Evolutionary conservation across 2,113 vertebrate genomes (phyloP), one percentile per base, ranked within the genome.

Genomic region (Ahaetulla prasina): DNA sequence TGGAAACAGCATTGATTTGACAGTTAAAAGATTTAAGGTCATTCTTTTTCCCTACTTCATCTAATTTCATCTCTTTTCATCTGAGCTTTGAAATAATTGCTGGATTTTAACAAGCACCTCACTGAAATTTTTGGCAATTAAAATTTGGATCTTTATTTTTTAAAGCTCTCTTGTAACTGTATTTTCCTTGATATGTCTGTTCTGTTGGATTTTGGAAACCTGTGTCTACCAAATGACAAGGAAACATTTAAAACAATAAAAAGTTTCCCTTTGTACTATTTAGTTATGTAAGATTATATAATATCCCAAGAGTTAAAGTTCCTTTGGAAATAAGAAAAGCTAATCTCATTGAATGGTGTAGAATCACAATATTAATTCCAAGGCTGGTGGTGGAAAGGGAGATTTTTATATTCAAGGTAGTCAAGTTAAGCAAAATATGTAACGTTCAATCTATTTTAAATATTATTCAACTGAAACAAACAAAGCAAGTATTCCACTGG

Each of bases 11-110:
- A 92, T 93, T 94, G 92, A 93, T 92, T 91, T 12, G 60, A 89
- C 87, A 90, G 74, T 89, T 94, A 90, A 94, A 92, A 68, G 52
- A 89, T 88, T 95, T 84, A 92, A 55, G 20, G 85, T 1, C 10
- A 89, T 92, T 89, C 88, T 94, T 80, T 49, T 92, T 95, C 43
- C 74, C 39, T 88, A 95, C 88, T 93, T 94, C 88, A 91, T 92
- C 22, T 87, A 90, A 94, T 93, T 68, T 93, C 45, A 14, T 63
- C 30, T 85, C 30, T 0, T 0, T 16, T 94, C 95, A 95, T 53
- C 88, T 74, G 68, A 53, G 91, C 4, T 86, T 18, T 84, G 68
- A 12, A 92, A 52, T 93, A 94, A 94, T 88, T 96, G 25, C 90
- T 39, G 12, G n/a, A 54, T 87, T 12, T 87, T 94, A 94, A 88